Base-by-base conservation (phyloP, 2,113 vertebrate genomes). In the Pseudolaguvia tuberculata region DNA sequence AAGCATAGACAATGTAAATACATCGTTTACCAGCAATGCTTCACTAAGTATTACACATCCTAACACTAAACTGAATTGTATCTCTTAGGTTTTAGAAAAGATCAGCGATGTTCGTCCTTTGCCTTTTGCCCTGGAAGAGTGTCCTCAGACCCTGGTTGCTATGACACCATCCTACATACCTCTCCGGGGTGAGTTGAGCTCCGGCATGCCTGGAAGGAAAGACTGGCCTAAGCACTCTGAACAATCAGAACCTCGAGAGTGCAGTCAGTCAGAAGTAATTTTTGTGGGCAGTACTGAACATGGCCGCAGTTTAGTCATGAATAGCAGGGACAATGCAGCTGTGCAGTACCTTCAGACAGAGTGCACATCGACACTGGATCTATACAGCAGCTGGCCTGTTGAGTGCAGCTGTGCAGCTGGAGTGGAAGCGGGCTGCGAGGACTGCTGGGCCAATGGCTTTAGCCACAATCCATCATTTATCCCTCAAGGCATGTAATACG, bases 211-310 rank as follows among this genome's bases (percentile, higher is more conserved):
- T 0, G 79, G 84, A 75, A 91, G 90, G 86, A 87, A 88, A 13
- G 90, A 87, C 27, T 0, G 61, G n/a, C 42, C 51, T 78, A 75
- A 77, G 10, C 23, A 61, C 10, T 13, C 50, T 1, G 27, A 15
- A 14, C 70, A 10, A 83, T 61, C 21, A 14, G 12, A 62, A 6
- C 84, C 83, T 15, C 86, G 85, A 14, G 86, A 91, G 23, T 88
- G 73, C 31, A 87, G 87, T 68, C 85, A 86, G 68, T 93, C 91
- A 58, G 88, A 92, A 80, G 85, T 90, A 47, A 89, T 82, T 0
- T 92, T 87, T 42, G 50, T 84, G 76, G 80, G 78, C 18, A 27
- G 55, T 2, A 3, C 42, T 7, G 0, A 55, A 25, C 11, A 3
- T 14, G 29, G 42, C 31, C 18, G 35, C 13, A n/a, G 42, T 3